Evolutionary conservation across 2,797 vertebrate genomes (phyloP), one percentile per base, ranked within the genome.

Genomic region (Sparidentex hasta): DNA sequence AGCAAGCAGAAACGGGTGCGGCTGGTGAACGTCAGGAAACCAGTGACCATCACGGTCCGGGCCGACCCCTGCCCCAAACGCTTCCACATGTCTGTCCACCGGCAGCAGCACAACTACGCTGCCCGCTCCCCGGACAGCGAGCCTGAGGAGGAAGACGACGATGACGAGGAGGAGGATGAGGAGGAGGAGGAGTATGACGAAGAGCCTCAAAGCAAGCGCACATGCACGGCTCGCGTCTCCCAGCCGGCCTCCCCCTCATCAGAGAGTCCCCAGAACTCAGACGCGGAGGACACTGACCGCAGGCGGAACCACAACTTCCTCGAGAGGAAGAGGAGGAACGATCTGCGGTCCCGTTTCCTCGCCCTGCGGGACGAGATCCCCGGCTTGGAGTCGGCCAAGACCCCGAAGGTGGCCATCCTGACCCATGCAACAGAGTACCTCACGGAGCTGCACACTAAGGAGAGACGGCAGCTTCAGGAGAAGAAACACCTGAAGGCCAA

Each of bases 41-140:
- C 97, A 0, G 97, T 98, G 69, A 98, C 97, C 76, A 95, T 99
- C 93, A 97, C 96, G 0, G 97, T 99, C 43, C 95, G 97, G 0
- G 98, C 97, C 0, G 97, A 98, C 91, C 97, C 97, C 4, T 97
- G 96, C 86, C 97, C 97, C 90, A 98, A 97, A 58, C 97, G 94
- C 66, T 99, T 99, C 93, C 98, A 99, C 84, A 95, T 98, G 87
- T 98, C 97, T 0, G 96, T 99, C 70, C 98, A 99, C 87, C 96
- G 97, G 82, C 97, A 98, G 82, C 98, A 99, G 81, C 98, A 99
- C 94, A 98, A 99, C 94, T 99, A 99, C 0, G 98, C 98, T 0
- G 98, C 98, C 13, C 97, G 96, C 18, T 97, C 97, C 0, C 97
- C 97, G 0, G 98, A 98, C 14, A 95, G 91, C 23, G 94, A 88